A percentile compares a stretch with the other conserved stretches of the same genome.
These are phyloP conservation scores for Burhinus bistriatus DNA, from an alignment of 2,113 vertebrate species.

Conservation along the genomic window DNA sequence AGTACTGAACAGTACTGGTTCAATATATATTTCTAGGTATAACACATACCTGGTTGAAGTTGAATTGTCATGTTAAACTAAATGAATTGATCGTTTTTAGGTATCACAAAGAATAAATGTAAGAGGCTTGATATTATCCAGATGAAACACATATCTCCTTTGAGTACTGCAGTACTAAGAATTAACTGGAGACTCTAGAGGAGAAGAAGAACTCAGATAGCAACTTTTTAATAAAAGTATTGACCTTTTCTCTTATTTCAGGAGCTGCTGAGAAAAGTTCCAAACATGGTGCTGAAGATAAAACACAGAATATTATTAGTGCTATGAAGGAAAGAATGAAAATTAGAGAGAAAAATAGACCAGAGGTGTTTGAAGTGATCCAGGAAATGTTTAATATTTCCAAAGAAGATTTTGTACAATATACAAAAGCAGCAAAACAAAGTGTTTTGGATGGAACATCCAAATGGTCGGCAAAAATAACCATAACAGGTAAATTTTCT, in stretches of 20 bases:
- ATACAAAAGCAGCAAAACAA: conserved; percentile 93
- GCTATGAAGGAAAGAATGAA: conserved; percentile 99
- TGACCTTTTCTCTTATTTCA: conserved; percentile 53
- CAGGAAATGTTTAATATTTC: conserved; percentile 93
- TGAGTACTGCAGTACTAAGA: not conserved
- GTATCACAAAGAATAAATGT: not conserved
- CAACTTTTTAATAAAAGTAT: not conserved
- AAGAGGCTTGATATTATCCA: not conserved
- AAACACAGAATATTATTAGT: conserved; percentile 96
- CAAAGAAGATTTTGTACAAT: conserved; percentile 88
- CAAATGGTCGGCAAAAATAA: conserved; percentile 98
- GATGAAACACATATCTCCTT: not conserved
- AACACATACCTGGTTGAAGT: not conserved
- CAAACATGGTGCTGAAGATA: conserved; percentile 96
- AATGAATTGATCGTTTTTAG: not conserved
- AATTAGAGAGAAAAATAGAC: conserved; percentile 92
- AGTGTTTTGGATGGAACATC: conserved; percentile 95
- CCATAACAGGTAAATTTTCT: conserved; percentile 85
- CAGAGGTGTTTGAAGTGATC: conserved; percentile 95
- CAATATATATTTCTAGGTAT: not conserved
- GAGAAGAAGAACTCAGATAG: not conserved
- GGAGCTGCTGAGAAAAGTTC: conserved; percentile 98
- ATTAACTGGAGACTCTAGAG: not conserved
- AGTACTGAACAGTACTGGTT: not conserved
- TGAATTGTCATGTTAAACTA: not conserved